phyloP scores from a whole-genome alignment of 2,797 vertebrate species.

The Tinamus major region DNA sequence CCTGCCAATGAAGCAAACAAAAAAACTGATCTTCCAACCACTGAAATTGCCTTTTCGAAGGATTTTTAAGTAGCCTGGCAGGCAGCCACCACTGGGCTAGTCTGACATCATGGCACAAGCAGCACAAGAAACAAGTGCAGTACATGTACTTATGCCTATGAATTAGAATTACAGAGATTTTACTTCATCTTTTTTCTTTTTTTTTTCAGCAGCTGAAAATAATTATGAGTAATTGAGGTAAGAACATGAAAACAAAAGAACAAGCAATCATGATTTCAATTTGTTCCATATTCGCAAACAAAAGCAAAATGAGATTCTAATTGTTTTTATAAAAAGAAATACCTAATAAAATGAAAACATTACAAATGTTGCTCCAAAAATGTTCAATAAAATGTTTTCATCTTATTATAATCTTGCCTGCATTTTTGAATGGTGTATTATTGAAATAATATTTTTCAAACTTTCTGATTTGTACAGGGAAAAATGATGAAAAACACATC shows the following conservation, averaged over 20 bases:
- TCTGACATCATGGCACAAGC: not conserved
- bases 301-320: not conserved
- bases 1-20: not conserved
- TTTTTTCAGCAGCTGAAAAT: not conserved
- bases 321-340: not conserved
- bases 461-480: not conserved
- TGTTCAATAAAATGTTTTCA: not conserved
- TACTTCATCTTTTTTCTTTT: not conserved
- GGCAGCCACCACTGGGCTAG: not conserved
- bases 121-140: not conserved
- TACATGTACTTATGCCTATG: not conserved
- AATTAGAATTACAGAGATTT: not conserved
- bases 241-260: not conserved
- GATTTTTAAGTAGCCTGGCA: not conserved
- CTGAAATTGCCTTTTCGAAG: not conserved
- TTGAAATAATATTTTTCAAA: not conserved
- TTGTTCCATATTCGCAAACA: not conserved
- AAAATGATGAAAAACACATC: not conserved
- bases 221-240: not conserved
- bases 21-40: not conserved
- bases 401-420: not conserved
- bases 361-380: not conserved
- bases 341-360: fast-evolving
- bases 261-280: not conserved
- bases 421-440: not conserved